Percentiles rank a stretch among this genome's conserved stretches.
phyloP scores from a whole-genome alignment of 2,797 vertebrate species.

The Acipenser transmontanus region DNA sequence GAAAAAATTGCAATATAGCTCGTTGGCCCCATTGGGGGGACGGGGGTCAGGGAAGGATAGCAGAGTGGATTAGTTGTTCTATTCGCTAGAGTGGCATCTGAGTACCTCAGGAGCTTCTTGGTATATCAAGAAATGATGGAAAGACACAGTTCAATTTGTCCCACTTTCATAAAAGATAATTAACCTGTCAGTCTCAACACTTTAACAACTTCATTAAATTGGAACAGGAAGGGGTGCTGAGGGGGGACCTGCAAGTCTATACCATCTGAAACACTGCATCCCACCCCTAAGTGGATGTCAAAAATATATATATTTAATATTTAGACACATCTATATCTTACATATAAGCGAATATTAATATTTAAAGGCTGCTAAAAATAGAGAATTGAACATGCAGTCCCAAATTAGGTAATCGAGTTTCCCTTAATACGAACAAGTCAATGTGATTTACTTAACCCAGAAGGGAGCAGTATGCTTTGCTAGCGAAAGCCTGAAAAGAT shows the following conservation, averaged over 20 bases:
- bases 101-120: slow-evolving; percentile 70
- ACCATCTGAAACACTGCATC: slow-evolving; percentile 26
- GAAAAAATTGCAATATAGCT: slow-evolving; percentile 58
- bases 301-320: slow-evolving; percentile 56
- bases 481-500: slow-evolving; percentile 25
- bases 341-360: slow-evolving; percentile 19
- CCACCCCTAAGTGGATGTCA: slow-evolving; percentile 64
- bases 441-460: slow-evolving; percentile 48
- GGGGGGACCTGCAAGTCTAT: slow-evolving; percentile 26
- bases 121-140: slow-evolving; percentile 85
- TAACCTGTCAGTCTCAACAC: slow-evolving; percentile 94
- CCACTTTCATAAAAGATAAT: slow-evolving; percentile 98
- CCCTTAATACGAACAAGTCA: slow-evolving; percentile 33
- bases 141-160: slow-evolving; percentile 98
- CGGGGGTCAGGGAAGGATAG: slow-evolving; percentile 60
- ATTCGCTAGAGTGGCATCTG: slow-evolving; percentile 67
- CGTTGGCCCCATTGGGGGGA: slow-evolving; percentile 55
- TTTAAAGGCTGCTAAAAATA: slow-evolving; percentile 24
- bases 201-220: slow-evolving; percentile 92
- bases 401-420: too few relatives aligned
- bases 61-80: slow-evolving; percentile 73
- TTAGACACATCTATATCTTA: slow-evolving; percentile 41
- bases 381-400: neutral
- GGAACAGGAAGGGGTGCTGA: slow-evolving; percentile 64
- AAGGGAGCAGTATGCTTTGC: slow-evolving; percentile 33